Conservation (phyloP, 2,888 invertebrate genomes). For the Arrhopalites spinosus region DNA sequence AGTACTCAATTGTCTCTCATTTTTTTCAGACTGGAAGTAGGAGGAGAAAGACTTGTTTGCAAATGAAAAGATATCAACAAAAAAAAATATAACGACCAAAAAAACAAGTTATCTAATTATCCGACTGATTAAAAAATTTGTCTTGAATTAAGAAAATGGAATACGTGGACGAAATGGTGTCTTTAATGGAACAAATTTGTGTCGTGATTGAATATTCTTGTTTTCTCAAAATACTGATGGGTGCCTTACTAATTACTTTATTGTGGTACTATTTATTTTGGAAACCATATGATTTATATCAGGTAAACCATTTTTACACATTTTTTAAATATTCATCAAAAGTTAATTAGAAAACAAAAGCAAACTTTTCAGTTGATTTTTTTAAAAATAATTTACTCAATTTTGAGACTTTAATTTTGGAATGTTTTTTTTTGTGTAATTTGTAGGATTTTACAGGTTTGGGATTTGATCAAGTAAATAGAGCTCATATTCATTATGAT, state of each 20-base stretch:
- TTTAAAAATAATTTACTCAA: neutral
- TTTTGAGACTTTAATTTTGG: neutral
- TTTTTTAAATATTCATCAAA: neutral
- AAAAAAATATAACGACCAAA: too few relatives aligned
- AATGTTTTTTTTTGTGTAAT: constrained; percentile 1
- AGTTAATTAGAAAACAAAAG: neutral
- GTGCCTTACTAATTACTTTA: neutral
- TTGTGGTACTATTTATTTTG: constrained; percentile 52
- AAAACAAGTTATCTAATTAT: too few relatives aligned
- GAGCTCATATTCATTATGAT: constrained; percentile 33
- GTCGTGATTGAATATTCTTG: neutral
- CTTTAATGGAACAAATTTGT: neutral
- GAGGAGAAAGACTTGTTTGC: too few relatives aligned
- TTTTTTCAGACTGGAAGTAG: too few relatives aligned
- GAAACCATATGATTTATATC: constrained; percentile 53
- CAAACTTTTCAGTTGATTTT: neutral
- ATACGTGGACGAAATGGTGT: neutral
- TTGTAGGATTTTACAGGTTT: constrained; percentile 55
- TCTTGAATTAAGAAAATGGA: neutral
- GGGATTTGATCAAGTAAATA: constrained; percentile 50
- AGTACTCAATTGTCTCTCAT: too few relatives aligned
- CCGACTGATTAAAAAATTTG: too few relatives aligned
- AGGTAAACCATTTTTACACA: constrained; percentile 45
- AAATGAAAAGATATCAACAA: too few relatives aligned
- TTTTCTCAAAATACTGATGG: neutral